Base-by-base conservation (phyloP, 2,113 vertebrate species). In the Gallinago undulata region DNA sequence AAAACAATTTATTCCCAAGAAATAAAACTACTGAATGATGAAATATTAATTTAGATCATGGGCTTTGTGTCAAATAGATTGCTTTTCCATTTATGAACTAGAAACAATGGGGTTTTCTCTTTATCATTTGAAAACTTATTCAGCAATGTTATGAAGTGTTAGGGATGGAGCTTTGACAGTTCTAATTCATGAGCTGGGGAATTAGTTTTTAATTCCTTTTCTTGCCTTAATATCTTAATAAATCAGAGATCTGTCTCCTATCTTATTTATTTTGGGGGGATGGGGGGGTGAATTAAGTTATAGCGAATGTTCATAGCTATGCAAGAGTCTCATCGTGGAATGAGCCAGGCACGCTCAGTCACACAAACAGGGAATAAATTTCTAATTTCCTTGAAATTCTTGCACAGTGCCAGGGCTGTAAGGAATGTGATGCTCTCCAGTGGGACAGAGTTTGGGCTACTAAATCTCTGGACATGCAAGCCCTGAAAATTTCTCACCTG, bases 1-100 rank as follows among this genome's bases (percentile, higher is more conserved):
- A 93, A 96, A 91, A 93, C 67, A 91, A 87, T 94, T 89, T 91
- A 82, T 90, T 95, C 84, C 37, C 45, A 84, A 87, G 90, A 91
- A 92, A 91, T 81, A 92, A 92, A 96, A 95, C 48, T 89, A 64
- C 62, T 87, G 66, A 73, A 79, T 84, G 39, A 69, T 92, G 80
- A 82, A 83, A 76, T 76, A 89, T 62, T 92, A 93, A 90, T 92
- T 96, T 93, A 89, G 31, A 75, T 60, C 48, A 84, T 57, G 53
- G 48, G 33, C 48, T 79, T 96, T 92, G 31, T 84, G 57, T 90
- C 76, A 95, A 60, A 80, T 31, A 64, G 80, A 89, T 92, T 83
- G 68, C 27, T 35, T 89, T 96, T 92, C 69, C 55, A 53, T 87
- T 87, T 93, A 90, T 79, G 60, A 93, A 24, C 43, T 45, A 67